phyloP scores from a whole-genome alignment of 2,113 vertebrate species.

The Campylorhamphus procurvoides region DNA sequence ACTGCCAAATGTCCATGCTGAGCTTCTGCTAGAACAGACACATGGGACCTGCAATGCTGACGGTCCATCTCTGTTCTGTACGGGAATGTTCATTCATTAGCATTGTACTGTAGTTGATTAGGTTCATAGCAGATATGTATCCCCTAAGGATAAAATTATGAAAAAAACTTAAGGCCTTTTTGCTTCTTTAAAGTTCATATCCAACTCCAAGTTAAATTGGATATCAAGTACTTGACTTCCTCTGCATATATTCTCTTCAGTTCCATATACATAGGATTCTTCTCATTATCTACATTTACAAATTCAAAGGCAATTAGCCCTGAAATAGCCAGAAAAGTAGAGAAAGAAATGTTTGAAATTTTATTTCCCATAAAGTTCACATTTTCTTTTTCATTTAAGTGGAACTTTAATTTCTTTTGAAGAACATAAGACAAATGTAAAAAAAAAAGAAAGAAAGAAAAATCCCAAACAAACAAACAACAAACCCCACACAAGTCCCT shows the following conservation, averaged over 20 bases:
- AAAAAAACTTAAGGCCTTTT: conserved; percentile 46
- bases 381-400: conserved; percentile 46
- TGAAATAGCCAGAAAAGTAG: conserved; percentile 54
- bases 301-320: conserved; percentile 68
- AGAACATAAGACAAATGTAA: background rate
- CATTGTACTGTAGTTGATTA: conserved; percentile 54
- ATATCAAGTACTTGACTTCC: conserved; percentile 16
- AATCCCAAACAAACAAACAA: no score
- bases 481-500: background rate
- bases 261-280: conserved; percentile 19
- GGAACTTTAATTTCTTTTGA: conserved; percentile 53
- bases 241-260: conserved; percentile 42
- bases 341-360: conserved; percentile 60
- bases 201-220: conserved; percentile 45
- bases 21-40: background rate
- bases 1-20: background rate
- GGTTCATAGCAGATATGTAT: conserved; percentile 5
- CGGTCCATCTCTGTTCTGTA: conserved; percentile 49
- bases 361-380: conserved; percentile 16
- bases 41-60: conserved; percentile 21
- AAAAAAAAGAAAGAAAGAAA: background rate
- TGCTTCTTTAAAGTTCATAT: conserved; percentile 55
- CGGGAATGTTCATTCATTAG: conserved; percentile 49
- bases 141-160: conserved; percentile 23
- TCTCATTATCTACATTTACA: conserved; percentile 72